Base-by-base conservation (phyloP, 2,888 invertebrate species). In the Acleris laterana region DNA sequence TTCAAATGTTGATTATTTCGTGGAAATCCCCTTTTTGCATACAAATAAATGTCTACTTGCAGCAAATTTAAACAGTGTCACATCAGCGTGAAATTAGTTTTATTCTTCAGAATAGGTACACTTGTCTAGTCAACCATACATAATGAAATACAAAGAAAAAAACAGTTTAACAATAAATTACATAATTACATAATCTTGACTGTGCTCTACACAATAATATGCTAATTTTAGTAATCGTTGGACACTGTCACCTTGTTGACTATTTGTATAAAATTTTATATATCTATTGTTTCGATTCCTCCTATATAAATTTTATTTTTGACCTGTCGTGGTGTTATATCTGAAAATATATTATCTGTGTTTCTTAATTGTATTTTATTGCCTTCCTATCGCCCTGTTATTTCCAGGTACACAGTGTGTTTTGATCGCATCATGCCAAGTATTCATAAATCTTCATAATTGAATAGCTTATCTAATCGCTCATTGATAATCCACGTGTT, bases 271-370 rank as follows among this genome's bases (percentile, higher is more conserved):
- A 86, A 88, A 72, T 90, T 91, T 90, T 90, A 87, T 89, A 87
- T 88, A 88, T 87, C 83, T 84, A 87, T 89, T 79, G 80, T 88
- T 88, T 89, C 87, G 82, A 88, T 81, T 85, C 81, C 88, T 90
- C 91, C 67, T 65, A 79, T 66, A 88, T 88, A 88, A 88, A 85
- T 83, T 87, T 90, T 90, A 83, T 89, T 92, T 92, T 89, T 83
- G 85, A 89, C 90, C 91, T 91, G 84, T 90, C 90, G 84, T 90
- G 87, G 88, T 89, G 90, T 90, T 90, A 88, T 88, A 88, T 89
- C 89, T 90, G 88, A 85, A 89, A 91, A 88, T 92, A 92, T 90
- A 92, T 88, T 89, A 85, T 92, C 90, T 90, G 91, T 92, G 91
- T 92, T 93, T 92, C 91, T 84, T 86, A 87, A 68, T 49, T 69